phyloP scores from a whole-genome alignment of 2,888 invertebrate species.

The Dasysyrphus albostriatus region DNA sequence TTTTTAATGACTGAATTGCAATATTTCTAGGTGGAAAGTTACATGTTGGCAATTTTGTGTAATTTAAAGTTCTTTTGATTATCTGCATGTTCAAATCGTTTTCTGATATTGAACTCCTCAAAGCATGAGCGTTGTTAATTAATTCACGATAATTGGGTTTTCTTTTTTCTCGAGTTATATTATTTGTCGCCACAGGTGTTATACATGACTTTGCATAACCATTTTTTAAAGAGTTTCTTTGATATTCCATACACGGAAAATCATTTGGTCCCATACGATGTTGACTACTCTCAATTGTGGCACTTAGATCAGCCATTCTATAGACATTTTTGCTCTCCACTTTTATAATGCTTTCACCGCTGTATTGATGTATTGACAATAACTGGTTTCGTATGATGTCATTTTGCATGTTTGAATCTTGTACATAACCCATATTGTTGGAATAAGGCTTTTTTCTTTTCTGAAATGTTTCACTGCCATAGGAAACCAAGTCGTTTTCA shows the following conservation, averaged over 20 bases:
- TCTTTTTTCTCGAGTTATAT: constrained; percentile 49
- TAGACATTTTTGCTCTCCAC: constrained; percentile 27
- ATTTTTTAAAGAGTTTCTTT: constrained; percentile 3
- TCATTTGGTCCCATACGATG: constrained; percentile 9
- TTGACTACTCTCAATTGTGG: constrained; percentile 12
- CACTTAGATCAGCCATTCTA: constrained; percentile 9
- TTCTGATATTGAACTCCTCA: constrained; percentile 81
- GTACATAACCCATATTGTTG: neutral
- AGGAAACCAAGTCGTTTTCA: constrained; percentile 15
- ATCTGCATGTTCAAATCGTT: constrained; percentile 82
- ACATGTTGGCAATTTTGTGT: constrained; percentile 68
- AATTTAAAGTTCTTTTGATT: constrained; percentile 82
- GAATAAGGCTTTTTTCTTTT: constrained; percentile 14
- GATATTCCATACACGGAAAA: constrained; percentile 1
- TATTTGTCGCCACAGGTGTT: constrained; percentile 9
- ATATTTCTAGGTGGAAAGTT: constrained; percentile 33
- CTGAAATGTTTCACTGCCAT: constrained; percentile 20
- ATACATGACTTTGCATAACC: neutral
- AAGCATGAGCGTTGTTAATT: constrained; percentile 81
- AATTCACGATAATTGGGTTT: constrained; percentile 82
- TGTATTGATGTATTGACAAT: constrained; percentile 29
- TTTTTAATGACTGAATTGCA: neutral
- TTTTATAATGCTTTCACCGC: constrained; percentile 13
- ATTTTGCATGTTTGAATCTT: neutral
- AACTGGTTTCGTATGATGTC: constrained; percentile 21